Base-by-base conservation (phyloP, 2,888 invertebrate species). In the Rhamphomyia laevipes region DNA sequence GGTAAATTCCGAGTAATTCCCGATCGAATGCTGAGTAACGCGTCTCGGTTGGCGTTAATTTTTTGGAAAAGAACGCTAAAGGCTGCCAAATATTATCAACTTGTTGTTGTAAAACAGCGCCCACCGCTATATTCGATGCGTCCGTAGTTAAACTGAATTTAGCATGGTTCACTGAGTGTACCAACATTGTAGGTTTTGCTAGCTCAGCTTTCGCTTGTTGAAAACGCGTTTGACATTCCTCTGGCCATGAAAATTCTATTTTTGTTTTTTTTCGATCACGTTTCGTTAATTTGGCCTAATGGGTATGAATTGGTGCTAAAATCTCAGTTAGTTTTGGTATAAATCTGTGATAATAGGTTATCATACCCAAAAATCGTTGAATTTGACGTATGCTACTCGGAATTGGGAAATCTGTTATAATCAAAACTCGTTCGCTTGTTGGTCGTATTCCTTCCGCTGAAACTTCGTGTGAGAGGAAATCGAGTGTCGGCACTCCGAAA, bases 21-120 rank as follows among this genome's bases (percentile, higher is more conserved):
- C 58, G 35, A 23, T 60, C 59, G 46, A 55, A 62, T 2, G 61
- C 47, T 23, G 56, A 53, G 53, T 62, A 63, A 15, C 53, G 58
- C 3, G 7, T 33, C 48, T 61, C 55, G 1, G 61, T 43, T 1
- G 48, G 27, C 12, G 42, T 52, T 3, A 62, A 48, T 48, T 61
- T 61, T 41, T 52, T 55, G 0, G 59, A 57, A 47, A 59, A 61
- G 31, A 61, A 62, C 0, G 47, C 53, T 1, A 61, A 47, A 4
- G 61, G 58, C 44, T 56, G 23, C 58, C 59, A 59, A 0, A 2
- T 15, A 2, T 44, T 48, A 0, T 50, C 43, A 10, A 47, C 41
- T 3, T 30, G 16, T 46, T 63, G 59, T 15, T 63, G 55, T 13
- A 63, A 46, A 1, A 51, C 56, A 0, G 55, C 61, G 1, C 61